These are phyloP conservation scores for Drosophila varians DNA, from an alignment of 1,140 invertebrate species.

Conservation along the genomic window DNA sequence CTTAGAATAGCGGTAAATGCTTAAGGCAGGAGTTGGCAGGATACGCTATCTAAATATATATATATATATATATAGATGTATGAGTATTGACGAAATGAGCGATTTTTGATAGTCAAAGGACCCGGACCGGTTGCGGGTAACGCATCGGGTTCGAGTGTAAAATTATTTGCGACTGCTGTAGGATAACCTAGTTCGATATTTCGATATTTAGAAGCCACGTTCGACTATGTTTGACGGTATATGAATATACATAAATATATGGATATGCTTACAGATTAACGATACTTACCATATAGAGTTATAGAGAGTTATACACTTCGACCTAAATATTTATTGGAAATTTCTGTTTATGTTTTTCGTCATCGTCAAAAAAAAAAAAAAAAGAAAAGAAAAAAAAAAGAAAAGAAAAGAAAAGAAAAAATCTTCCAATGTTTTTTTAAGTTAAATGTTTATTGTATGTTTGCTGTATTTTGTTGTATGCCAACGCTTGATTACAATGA, in stretches of 20 bases:
- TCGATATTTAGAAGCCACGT: constrained; percentile 45
- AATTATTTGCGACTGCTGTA: constrained; percentile 79
- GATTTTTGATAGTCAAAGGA: constrained; percentile 74
- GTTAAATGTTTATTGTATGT: constrained; percentile 34
- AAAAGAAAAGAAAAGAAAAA: background rate
- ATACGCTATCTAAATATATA: constrained; percentile 25
- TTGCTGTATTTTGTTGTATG: constrained; percentile 66
- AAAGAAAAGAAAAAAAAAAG: background rate
- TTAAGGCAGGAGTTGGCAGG: constrained; percentile 53
- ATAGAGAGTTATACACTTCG: constrained; percentile 54
- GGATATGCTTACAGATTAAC: constrained; percentile 47
- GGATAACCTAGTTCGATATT: constrained; percentile 55
- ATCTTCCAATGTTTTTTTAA: constrained; percentile 70
- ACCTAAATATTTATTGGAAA: constrained; percentile 73
- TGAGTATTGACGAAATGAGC: constrained; percentile 55
- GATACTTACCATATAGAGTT: constrained; percentile 47
- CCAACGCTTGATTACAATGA: constrained; percentile 60
- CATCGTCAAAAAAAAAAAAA: constrained; percentile 1
- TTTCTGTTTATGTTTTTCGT: constrained; percentile 64
- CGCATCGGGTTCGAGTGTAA: constrained; percentile 52
- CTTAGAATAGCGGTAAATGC: constrained; percentile 63
- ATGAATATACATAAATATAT: constrained; percentile 45
- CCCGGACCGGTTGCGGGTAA: constrained; percentile 9
- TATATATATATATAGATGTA: no score
- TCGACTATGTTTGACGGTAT: constrained; percentile 67